phyloP scores from a whole-genome alignment of 2,888 invertebrate species.

The Perithous albicinctus region DNA sequence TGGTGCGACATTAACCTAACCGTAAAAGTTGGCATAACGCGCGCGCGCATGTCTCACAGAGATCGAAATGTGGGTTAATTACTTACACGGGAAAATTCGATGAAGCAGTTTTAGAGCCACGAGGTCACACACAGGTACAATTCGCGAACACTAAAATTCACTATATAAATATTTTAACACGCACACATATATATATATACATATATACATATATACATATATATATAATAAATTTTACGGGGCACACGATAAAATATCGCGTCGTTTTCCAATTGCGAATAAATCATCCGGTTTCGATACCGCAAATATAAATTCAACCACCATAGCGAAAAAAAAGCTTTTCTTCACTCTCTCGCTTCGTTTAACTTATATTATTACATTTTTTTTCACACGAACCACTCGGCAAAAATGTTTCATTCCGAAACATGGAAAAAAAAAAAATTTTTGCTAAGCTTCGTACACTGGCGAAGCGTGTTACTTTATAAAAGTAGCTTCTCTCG shows the following conservation, averaged over 20 bases:
- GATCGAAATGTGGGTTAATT: conserved; percentile 68
- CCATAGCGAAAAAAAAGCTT: conserved; percentile 6
- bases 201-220: not conserved
- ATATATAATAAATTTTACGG: conserved; percentile 3
- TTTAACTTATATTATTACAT: not conserved
- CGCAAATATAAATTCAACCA: not conserved
- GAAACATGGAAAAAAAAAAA: conserved; percentile 33
- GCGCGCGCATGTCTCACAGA: conserved; percentile 43
- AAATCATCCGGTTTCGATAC: not conserved
- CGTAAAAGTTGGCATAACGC: conserved; percentile 5
- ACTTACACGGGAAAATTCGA: conserved; percentile 66
- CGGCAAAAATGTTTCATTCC: conserved; percentile 13
- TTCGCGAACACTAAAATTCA: too few species aligned
- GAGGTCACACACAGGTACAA: conserved; percentile 54
- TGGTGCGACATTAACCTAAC: conserved; percentile 53
- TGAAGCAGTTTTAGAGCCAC: conserved; percentile 56
- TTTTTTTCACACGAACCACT: not conserved
- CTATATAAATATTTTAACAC: too few species aligned
- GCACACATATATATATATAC: conserved; percentile 9
- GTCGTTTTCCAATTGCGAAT: not conserved
- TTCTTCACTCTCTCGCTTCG: not conserved
- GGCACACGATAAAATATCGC: conserved; percentile 11
- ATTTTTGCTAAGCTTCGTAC: conserved; percentile 14
- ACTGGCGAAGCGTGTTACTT: too few species aligned
- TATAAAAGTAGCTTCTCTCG: too few species aligned